Conservation (phyloP, 2,113 vertebrate genomes). For the Pangasianodon gigas region DNA sequence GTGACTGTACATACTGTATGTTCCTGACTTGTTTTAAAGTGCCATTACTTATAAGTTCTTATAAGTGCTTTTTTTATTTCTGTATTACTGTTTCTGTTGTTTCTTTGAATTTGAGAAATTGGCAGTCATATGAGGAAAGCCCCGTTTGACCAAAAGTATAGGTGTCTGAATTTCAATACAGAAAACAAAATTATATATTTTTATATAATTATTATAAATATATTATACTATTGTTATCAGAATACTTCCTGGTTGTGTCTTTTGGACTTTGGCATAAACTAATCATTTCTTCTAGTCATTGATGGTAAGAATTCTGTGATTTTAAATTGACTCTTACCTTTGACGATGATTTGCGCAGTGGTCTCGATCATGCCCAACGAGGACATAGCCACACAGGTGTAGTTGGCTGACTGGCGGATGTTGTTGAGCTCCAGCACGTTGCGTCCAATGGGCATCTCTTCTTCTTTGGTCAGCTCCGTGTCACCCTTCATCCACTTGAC, state of each 20-base stretch:
- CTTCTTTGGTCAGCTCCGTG: conserved; percentile 88
- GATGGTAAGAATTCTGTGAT: not conserved
- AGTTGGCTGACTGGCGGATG: conserved; percentile 89
- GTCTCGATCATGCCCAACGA: conserved; percentile 93
- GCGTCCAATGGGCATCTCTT: conserved; percentile 91
- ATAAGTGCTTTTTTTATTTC: not conserved
- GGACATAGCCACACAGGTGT: conserved; percentile 95
- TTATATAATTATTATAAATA: too few species aligned
- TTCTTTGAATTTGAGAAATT: not conserved
- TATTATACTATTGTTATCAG: not conserved
- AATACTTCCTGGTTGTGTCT: not conserved
- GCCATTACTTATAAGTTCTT: too few species aligned
- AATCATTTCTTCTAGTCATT: not conserved
- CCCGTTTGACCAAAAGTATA: not conserved
- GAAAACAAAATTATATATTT: not conserved
- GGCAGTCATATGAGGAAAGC: not conserved
- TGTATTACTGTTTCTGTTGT: not conserved
- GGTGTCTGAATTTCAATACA: not conserved
- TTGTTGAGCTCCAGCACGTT: conserved; percentile 92
- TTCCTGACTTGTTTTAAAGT: not conserved
- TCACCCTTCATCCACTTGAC: conserved; percentile 93
- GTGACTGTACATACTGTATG: not conserved
- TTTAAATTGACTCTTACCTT: conserved; percentile 76
- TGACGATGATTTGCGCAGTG: conserved; percentile 91
- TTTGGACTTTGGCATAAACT: not conserved